Percentiles rank a stretch among this genome's conserved stretches.
Evolutionary conservation across 2,113 vertebrate genomes (phyloP).

Genomic region (Sminthopsis crassicaudata): DNA sequence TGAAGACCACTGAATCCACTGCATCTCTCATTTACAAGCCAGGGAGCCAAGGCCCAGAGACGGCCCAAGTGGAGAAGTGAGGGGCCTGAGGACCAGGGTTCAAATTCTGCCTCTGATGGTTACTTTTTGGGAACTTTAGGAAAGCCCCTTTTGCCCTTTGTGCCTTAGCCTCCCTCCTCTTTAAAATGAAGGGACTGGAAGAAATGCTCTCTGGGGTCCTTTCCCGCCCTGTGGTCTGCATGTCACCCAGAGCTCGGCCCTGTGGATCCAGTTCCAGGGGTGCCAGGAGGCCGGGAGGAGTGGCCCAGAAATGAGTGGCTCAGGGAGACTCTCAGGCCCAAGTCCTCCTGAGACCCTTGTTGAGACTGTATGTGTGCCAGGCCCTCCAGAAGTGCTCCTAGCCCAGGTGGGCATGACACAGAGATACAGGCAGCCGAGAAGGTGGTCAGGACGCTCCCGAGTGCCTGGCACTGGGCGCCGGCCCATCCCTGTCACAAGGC

Average conservation of each 20-base stretch:
- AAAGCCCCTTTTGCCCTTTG: neutral
- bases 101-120: neutral
- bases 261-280: no score
- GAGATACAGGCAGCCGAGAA: neutral
- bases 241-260: no score
- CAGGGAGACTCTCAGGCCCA: neutral
- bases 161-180: neutral
- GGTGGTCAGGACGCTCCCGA: neutral
- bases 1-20: neutral
- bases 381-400: neutral
- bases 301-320: neutral
- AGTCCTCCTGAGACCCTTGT: neutral
- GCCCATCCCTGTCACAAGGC: neutral
- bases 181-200: neutral
- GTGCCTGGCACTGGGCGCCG: neutral
- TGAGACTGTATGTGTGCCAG: neutral
- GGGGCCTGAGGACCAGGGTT: neutral
- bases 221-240: neutral
- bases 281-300: neutral
- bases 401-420: neutral
- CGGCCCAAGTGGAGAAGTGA: no score
- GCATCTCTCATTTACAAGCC: neutral
- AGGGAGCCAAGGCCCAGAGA: neutral
- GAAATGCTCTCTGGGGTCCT: neutral
- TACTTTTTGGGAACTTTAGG: neutral